phyloP scores from a whole-genome alignment of 2,888 invertebrate species.

The Geophilus truncorum region DNA sequence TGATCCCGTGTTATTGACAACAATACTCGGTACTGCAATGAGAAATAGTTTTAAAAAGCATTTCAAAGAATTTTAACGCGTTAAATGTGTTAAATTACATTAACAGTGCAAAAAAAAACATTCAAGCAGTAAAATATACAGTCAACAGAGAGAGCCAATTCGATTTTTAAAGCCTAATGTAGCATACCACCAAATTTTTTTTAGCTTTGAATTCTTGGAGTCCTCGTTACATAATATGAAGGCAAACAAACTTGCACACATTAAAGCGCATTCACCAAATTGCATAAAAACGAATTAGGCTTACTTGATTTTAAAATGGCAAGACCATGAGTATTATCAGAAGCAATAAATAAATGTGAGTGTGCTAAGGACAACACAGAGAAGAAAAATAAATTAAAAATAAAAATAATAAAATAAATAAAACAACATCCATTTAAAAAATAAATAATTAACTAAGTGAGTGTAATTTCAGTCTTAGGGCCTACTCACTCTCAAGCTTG shows the following conservation, averaged over 20 bases:
- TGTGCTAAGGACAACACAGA: slow-evolving; percentile 5
- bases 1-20: slow-evolving; percentile 43
- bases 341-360: slow-evolving; percentile 20
- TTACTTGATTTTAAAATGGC: slow-evolving; percentile 16
- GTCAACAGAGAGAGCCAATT: too few species aligned
- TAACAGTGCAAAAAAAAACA: too few species aligned
- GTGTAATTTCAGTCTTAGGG: background rate
- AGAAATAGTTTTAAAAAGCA: background rate
- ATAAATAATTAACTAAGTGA: background rate
- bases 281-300: background rate
- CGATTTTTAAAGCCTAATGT: background rate
- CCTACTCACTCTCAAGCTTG: slow-evolving; percentile 33
- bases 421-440: background rate
- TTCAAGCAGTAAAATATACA: too few species aligned
- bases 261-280: background rate
- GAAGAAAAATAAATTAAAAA: background rate
- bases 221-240: background rate
- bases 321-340: slow-evolving; percentile 20
- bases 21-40: slow-evolving; percentile 43
- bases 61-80: background rate
- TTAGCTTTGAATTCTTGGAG: background rate
- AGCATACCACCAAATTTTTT: background rate
- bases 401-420: background rate
- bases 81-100: background rate
- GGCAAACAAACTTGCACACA: background rate